Evolutionary conservation across 2,888 invertebrate genomes (phyloP).

Genomic region (Terebella lapidaria): DNA sequence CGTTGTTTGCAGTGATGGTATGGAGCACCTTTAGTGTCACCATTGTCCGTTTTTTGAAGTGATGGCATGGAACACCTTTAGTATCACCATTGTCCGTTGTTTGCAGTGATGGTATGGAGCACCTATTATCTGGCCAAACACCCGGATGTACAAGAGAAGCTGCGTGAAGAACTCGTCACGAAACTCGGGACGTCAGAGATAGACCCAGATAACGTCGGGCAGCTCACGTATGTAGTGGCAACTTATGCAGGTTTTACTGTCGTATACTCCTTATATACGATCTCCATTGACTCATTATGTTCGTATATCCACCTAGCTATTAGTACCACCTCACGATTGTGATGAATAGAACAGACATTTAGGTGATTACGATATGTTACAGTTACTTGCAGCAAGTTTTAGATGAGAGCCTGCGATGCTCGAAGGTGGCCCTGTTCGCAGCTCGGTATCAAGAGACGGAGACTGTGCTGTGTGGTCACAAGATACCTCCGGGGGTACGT

Average conservation of each 20-base stretch:
- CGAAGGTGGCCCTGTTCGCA: constrained; percentile 47
- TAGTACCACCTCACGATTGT: too few species aligned
- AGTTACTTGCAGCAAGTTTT: constrained; percentile 50
- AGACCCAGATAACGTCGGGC: constrained; percentile 15
- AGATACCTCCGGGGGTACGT: constrained; percentile 46
- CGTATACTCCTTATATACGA: too few species aligned
- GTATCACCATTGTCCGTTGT: too few species aligned
- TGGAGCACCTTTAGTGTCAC: too few species aligned
- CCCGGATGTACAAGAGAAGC: constrained; percentile 43
- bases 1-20: too few species aligned
- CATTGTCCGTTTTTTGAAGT: too few species aligned
- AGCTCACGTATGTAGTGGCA: constrained; percentile 33
- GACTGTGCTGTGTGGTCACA: constrained; percentile 49
- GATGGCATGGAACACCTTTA: too few species aligned
- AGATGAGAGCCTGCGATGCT: constrained; percentile 50
- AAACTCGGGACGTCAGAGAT: neutral
- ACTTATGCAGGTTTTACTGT: too few species aligned
- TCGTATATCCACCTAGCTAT: too few species aligned
- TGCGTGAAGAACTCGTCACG: constrained; percentile 36
- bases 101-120: constrained; percentile 48
- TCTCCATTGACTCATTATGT: too few species aligned
- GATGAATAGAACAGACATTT: too few species aligned
- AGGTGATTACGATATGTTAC: too few species aligned
- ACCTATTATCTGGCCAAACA: constrained; percentile 50
- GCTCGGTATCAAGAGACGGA: constrained; percentile 48